A percentile compares a stretch with the other conserved stretches of the same genome.
Evolutionary conservation across 1,140 invertebrate species (phyloP).

Genomic region (Saxidomus purpurata): DNA sequence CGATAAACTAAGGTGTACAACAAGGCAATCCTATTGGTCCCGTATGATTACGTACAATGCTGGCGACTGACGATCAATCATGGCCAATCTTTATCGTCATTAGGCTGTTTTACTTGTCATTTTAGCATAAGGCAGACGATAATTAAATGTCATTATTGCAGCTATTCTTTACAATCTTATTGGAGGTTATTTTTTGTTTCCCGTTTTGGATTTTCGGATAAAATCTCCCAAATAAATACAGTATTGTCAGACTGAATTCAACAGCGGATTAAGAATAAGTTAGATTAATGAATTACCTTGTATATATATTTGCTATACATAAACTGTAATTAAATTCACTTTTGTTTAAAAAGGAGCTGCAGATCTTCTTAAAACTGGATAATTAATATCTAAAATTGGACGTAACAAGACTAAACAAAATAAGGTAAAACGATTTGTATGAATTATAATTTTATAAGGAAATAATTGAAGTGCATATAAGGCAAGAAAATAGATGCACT

Average conservation of each 20-base stretch:
- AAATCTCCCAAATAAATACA: background rate
- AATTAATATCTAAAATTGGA: too few relatives aligned
- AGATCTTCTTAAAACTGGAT: too few relatives aligned
- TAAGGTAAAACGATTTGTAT: too few relatives aligned
- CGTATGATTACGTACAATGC: conserved; percentile 18
- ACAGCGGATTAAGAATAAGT: background rate
- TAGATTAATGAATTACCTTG: too few relatives aligned
- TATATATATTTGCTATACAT: too few relatives aligned
- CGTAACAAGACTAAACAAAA: too few relatives aligned
- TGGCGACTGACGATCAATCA: conserved; percentile 41
- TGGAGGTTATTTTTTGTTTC: conserved; percentile 36
- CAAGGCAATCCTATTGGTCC: conserved; percentile 30
- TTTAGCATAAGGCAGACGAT: conserved; percentile 37
- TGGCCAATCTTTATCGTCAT: conserved; percentile 33
- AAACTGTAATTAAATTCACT: too few relatives aligned
- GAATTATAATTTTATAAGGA: too few relatives aligned
- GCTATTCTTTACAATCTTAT: background rate
- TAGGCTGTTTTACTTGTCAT: conserved; percentile 44
- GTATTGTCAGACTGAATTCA: background rate
- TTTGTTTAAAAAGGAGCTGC: too few relatives aligned
- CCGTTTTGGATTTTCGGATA: background rate
- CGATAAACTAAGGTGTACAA: background rate
- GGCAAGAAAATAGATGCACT: too few relatives aligned
- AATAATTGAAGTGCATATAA: too few relatives aligned
- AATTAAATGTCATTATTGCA: conserved; percentile 32